Evolutionary conservation across 2,888 invertebrate genomes (phyloP).

Genomic region (Hyalella azteca): DNA sequence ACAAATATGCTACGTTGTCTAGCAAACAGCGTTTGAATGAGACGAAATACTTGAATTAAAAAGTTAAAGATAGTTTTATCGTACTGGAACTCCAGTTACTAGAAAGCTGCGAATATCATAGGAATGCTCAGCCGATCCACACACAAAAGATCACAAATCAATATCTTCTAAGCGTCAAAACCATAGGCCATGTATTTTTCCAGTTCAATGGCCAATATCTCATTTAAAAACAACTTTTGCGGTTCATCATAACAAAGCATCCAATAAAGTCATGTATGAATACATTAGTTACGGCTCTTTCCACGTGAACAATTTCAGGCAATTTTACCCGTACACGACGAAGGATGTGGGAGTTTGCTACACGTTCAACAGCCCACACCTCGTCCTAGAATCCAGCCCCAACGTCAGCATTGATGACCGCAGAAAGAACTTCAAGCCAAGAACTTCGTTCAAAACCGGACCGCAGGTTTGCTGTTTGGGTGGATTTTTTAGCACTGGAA

Average conservation of each 20-base stretch:
- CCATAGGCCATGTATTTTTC: neutral
- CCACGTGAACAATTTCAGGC: neutral
- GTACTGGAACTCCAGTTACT: too few species aligned
- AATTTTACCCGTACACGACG: neutral
- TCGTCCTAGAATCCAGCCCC: neutral
- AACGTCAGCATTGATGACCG: neutral
- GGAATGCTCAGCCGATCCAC: neutral
- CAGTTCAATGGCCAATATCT: neutral
- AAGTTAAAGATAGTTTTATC: too few species aligned
- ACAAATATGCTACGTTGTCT: neutral
- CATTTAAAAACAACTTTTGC: neutral
- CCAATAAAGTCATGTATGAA: neutral
- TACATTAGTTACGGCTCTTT: neutral
- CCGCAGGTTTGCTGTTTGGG: neutral
- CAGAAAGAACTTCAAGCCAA: neutral
- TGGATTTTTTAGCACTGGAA: too few species aligned
- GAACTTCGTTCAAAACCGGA: neutral
- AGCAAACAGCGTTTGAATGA: neutral
- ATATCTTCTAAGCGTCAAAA: neutral
- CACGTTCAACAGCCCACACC: constrained; percentile 34
- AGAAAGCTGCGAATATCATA: too few species aligned
- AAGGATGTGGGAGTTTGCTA: constrained; percentile 6
- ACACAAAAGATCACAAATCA: neutral
- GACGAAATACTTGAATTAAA: too few species aligned
- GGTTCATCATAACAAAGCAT: neutral